Percentiles rank a stretch among this genome's conserved stretches.
phyloP scores from a whole-genome alignment of 2,888 invertebrate species.

The Leuctra nigra region DNA sequence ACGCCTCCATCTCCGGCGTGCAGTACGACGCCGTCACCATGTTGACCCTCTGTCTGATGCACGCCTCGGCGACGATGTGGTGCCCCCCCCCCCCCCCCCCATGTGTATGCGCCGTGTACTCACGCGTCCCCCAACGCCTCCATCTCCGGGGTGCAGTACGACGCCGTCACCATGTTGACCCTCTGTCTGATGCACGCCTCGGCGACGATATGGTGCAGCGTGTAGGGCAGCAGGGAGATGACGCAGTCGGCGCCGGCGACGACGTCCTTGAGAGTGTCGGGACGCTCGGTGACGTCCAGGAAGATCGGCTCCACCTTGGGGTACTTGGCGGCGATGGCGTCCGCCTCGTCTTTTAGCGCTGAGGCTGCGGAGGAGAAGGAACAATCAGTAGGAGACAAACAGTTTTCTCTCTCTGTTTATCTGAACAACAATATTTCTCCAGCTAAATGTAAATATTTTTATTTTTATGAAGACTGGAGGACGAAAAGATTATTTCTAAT shows the following conservation, averaged over 20 bases:
- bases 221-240: constrained; percentile 85
- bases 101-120: constrained; percentile 35
- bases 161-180: constrained; percentile 94
- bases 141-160: constrained; percentile 84
- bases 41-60: constrained; percentile 79
- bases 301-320: constrained; percentile 73
- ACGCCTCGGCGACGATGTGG: constrained; percentile 75
- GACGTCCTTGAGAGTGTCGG: constrained; percentile 61
- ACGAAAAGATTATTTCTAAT: too few species aligned
- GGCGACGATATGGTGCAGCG: constrained; percentile 80
- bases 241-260: constrained; percentile 70
- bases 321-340: constrained; percentile 68
- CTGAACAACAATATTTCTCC: background rate
- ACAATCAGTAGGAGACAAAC: background rate
- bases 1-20: constrained; percentile 69
- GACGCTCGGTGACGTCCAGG: constrained; percentile 69
- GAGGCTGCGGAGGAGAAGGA: constrained; percentile 55
- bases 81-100: too few species aligned
- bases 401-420: background rate
- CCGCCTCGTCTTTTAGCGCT: constrained; percentile 81
- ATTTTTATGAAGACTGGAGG: background rate
- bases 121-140: constrained; percentile 67
- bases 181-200: constrained; percentile 77
- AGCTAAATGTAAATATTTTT: background rate
- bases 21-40: constrained; percentile 97